phyloP scores from a whole-genome alignment of 2,113 vertebrate genomes.

The Riparia riparia region DNA sequence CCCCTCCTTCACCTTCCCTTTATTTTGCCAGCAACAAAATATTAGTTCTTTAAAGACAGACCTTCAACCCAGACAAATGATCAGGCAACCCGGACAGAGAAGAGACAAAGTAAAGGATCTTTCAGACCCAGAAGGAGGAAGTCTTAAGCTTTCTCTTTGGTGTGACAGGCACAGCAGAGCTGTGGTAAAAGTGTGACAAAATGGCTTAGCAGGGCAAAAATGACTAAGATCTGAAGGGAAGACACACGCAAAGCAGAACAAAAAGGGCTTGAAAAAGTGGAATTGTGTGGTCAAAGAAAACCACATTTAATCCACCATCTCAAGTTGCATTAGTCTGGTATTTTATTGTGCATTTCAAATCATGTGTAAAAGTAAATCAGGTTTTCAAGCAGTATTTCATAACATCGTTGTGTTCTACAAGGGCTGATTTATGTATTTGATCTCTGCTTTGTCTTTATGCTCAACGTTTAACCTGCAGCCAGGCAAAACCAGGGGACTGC shows the following conservation, averaged over 20 bases:
- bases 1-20: conserved; percentile 21
- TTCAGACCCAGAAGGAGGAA: background rate
- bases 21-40: conserved; percentile 42
- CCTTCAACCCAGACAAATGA: conserved; percentile 52
- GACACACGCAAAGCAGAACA: background rate
- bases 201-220: background rate
- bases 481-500: background rate
- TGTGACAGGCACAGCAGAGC: background rate
- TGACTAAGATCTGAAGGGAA: background rate
- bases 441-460: background rate
- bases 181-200: background rate
- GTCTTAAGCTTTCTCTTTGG: background rate
- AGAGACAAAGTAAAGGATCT: background rate
- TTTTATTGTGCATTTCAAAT: background rate
- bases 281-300: background rate
- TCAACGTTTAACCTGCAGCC: background rate
- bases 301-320: background rate
- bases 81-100: background rate
- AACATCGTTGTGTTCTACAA: background rate
- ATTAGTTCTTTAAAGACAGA: conserved; percentile 52
- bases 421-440: background rate
- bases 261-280: background rate
- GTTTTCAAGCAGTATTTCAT: background rate
- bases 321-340: background rate
- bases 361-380: background rate